These are phyloP conservation scores for Varecia variegata DNA, from an alignment of 2,797 vertebrate genomes.

Conservation along the genomic window DNA sequence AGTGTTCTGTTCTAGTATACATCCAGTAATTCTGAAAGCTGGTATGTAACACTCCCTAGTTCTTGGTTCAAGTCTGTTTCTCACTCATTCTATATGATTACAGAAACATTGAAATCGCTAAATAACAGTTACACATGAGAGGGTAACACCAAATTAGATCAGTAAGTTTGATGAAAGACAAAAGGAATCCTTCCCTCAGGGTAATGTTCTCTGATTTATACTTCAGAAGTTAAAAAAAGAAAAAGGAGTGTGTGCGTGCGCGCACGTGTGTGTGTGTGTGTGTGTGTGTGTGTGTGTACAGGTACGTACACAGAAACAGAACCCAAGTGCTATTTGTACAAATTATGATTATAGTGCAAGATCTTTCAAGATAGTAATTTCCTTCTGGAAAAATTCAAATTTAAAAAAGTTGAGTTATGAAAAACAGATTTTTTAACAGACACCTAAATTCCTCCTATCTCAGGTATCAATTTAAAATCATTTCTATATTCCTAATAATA, in stretches of 20 bases:
- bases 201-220: not conserved
- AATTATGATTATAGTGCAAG: not conserved
- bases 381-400: not conserved
- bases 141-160: not conserved
- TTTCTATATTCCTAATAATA: not conserved
- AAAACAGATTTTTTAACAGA: slow-evolving; percentile 42
- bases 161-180: not conserved
- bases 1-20: not conserved
- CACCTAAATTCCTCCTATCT: not conserved
- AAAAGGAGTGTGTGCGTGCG: fast-evolving
- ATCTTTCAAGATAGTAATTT: not conserved
- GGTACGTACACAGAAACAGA: not conserved
- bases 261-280: no score
- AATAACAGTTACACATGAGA: not conserved
- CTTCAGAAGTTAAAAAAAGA: not conserved
- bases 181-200: not conserved
- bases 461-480: slow-evolving; percentile 28
- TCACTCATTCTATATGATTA: not conserved
- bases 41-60: not conserved
- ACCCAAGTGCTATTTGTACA: not conserved
- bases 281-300: not conserved
- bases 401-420: not conserved
- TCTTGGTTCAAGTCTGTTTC: slow-evolving; percentile 19
- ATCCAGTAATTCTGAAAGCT: slow-evolving; percentile 33
- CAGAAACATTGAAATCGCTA: slow-evolving; percentile 25